Percentiles rank a stretch among this genome's conserved stretches.
phyloP scores from a whole-genome alignment of 2,888 invertebrate genomes.

The Falcaria lacertinaria region DNA sequence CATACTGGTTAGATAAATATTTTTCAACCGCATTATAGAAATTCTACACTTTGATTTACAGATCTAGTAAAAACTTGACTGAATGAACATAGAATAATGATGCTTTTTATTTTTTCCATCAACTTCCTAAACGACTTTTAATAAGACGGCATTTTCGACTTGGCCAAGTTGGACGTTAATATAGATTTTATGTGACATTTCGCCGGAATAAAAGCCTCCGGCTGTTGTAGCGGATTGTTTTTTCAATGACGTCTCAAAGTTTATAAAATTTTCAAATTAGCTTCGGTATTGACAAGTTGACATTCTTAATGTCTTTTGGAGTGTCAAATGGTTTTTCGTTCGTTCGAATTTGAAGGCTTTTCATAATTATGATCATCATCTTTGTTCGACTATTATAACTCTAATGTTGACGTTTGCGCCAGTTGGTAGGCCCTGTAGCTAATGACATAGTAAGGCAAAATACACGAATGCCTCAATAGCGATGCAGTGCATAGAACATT shows the following conservation, averaged over 20 bases:
- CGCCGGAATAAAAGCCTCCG: neutral
- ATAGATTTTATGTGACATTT: neutral
- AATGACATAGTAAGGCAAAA: no score
- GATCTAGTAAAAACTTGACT: neutral
- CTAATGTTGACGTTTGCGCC: no score
- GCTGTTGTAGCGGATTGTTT: neutral
- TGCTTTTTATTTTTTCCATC: neutral
- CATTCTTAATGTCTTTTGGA: neutral
- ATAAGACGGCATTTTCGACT: neutral
- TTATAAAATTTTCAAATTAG: neutral
- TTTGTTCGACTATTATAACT: no score
- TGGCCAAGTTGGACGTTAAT: neutral
- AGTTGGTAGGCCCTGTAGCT: no score
- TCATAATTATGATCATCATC: no score
- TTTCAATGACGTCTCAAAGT: neutral
- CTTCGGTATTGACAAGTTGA: neutral
- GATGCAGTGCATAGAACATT: no score
- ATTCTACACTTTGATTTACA: neutral
- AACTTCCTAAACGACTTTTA: neutral
- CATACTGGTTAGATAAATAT: no score
- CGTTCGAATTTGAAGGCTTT: constrained; percentile 14
- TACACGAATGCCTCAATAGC: no score
- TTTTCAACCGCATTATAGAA: no score
- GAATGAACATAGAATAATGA: neutral
- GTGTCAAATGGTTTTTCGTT: constrained; percentile 7